These are phyloP conservation scores for Tiliacea citrago DNA, from an alignment of 2,888 invertebrate species.

Conservation along the genomic window DNA sequence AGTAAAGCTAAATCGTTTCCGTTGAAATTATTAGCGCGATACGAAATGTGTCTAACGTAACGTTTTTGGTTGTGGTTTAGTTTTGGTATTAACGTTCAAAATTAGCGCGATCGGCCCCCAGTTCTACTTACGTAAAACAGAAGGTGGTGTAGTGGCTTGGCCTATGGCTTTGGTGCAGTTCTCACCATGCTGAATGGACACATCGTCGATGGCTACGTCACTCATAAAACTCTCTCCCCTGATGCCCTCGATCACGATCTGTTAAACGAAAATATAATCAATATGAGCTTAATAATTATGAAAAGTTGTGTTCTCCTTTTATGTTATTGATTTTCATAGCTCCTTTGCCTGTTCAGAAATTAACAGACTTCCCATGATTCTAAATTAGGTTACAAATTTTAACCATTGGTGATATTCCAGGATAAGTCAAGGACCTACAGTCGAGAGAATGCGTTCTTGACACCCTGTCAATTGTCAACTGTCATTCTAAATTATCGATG, in stretches of 20 bases:
- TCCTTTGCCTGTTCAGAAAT: neutral
- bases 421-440: neutral
- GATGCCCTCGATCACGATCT: slow-evolving; percentile 95
- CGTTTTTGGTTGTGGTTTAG: too few species aligned
- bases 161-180: slow-evolving; percentile 85
- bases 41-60: too few species aligned
- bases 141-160: slow-evolving; percentile 71
- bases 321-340: neutral
- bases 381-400: neutral
- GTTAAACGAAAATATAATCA: slow-evolving; percentile 44
- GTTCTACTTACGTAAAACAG: slow-evolving; percentile 61
- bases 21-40: too few species aligned
- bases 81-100: too few species aligned
- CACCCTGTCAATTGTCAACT: neutral
- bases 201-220: slow-evolving; percentile 96
- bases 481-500: neutral
- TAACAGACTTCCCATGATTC: neutral
- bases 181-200: slow-evolving; percentile 91
- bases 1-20: too few species aligned
- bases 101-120: too few species aligned
- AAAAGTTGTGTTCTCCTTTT: neutral
- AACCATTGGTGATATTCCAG: neutral
- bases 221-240: slow-evolving; percentile 92
- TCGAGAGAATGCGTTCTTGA: too few species aligned
- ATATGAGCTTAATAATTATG: neutral